Conservation (phyloP, 2,888 invertebrate genomes). For the Eurytoma adleriae region DNA sequence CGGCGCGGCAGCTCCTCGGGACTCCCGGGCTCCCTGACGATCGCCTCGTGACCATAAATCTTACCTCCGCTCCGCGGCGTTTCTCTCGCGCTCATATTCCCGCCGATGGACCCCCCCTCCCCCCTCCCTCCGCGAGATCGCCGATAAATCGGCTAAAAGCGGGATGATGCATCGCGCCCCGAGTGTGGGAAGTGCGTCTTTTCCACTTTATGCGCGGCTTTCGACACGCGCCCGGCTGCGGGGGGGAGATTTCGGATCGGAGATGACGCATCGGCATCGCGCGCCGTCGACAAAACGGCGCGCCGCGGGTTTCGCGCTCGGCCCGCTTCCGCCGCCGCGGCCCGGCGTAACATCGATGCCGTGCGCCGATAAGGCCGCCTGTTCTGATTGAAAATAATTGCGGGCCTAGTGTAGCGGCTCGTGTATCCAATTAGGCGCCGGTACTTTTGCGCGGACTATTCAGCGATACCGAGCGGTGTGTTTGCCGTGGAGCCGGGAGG, state of each 20-base stretch:
- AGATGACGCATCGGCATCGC: no score
- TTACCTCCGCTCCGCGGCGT: constrained; percentile 11
- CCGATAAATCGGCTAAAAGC: constrained; percentile 48
- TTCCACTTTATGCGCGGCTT: background rate
- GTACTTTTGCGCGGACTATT: constrained; percentile 25
- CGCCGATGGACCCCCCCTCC: background rate
- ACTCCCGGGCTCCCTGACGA: constrained; percentile 34
- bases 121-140: constrained; percentile 21
- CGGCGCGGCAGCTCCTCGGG: background rate
- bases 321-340: background rate
- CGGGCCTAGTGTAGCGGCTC: constrained; percentile 1
- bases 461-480: background rate
- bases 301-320: background rate
- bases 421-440: constrained; percentile 27
- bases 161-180: constrained; percentile 47
- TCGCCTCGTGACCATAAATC: constrained; percentile 56
- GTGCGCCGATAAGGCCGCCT: constrained; percentile 23
- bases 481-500: background rate
- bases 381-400: constrained; percentile 46
- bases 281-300: background rate
- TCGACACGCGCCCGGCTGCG: background rate
- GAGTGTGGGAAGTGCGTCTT: constrained; percentile 52
- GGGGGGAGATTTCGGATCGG: no score
- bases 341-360: constrained; percentile 9
- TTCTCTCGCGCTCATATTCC: constrained; percentile 2